Base-by-base conservation (phyloP, 2,113 vertebrate genomes). In the Plotosus lineatus region DNA sequence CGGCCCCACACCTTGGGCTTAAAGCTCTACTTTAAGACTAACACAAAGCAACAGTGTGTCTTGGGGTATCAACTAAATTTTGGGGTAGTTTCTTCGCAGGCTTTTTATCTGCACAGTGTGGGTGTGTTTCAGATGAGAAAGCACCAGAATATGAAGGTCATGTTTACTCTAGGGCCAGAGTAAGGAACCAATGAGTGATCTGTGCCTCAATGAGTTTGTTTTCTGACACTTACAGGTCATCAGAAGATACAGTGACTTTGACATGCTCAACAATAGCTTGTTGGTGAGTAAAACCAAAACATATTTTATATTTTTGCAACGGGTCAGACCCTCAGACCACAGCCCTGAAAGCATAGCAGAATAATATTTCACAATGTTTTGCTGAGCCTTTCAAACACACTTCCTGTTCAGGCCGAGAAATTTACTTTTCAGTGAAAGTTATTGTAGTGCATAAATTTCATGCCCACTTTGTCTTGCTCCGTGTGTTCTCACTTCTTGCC, bases 221-320 rank as follows among this genome's bases (percentile, higher is more conserved):
- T 44, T 50, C 23, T 60, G 77, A 51, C 77, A 83, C 89, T 93
- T 94, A 58, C 93, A 99, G 98, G 94, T 99, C 82, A 92, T 98
- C 78, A 95, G 97, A 74, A 93, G 98, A 89, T 99, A 99, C 89
- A 99, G 98, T 79, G 97, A 99, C 92, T 99, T 99, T 77, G 97
- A 99, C 74, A 91, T 95, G 85, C 94, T 99, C 68, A 97, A 99
- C 91, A 97, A 91, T 89, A 96, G 92, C 88, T 89, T 99, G 85
- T 93, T 97, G 96, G 98, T 99, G 94, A 96, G 92, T 88, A 72
- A 69, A 46, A 72, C 79, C 63, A 88, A 77, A 77, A 74, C 46
- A 48, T 71, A 28, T 17, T 69, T 28, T 1, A 46, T 48, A 31
- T 36, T 50, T 50, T 73, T 33, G 15, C 33, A 72, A 33, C 69